Evolutionary conservation across 2,797 vertebrate species (phyloP).

Genomic region (Centroberyx gerrardi): DNA sequence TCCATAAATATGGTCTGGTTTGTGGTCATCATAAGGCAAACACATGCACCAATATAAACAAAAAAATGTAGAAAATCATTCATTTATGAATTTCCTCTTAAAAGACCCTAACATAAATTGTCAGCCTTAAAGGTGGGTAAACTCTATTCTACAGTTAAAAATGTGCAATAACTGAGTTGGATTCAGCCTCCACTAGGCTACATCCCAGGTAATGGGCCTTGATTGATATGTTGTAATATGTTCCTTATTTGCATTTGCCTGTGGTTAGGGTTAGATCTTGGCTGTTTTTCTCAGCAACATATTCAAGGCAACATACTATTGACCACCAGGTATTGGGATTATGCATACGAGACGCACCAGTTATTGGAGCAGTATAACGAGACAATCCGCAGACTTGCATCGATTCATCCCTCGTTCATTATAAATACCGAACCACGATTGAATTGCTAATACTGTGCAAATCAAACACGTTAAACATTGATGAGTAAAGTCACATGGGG

Average conservation of each 20-base stretch:
- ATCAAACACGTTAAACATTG: constrained; percentile 59
- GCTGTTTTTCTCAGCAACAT: constrained; percentile 54
- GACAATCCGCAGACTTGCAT: constrained; percentile 61
- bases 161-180: constrained; percentile 8
- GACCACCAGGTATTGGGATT: constrained; percentile 60
- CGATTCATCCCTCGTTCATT: constrained; percentile 62
- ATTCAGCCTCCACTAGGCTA: background rate
- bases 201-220: too few relatives aligned
- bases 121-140: too few relatives aligned
- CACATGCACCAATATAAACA: background rate
- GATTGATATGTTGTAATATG: background rate
- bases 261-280: constrained; percentile 45
- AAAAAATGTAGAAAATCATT: background rate
- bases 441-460: constrained; percentile 56
- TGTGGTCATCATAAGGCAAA: background rate
- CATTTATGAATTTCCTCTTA: too few relatives aligned
- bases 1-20: constrained; percentile 81
- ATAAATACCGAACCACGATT: constrained; percentile 62
- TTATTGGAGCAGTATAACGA: constrained; percentile 66
- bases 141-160: constrained; percentile 10
- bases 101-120: too few relatives aligned
- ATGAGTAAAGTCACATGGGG: constrained; percentile 47
- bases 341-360: constrained; percentile 59
- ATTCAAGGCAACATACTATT: constrained; percentile 55
- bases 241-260: constrained; percentile 35